phyloP scores from a whole-genome alignment of 37 sponge, comb jelly and placozoan genomes.

The Chondrilla cf. caribensis region DNA sequence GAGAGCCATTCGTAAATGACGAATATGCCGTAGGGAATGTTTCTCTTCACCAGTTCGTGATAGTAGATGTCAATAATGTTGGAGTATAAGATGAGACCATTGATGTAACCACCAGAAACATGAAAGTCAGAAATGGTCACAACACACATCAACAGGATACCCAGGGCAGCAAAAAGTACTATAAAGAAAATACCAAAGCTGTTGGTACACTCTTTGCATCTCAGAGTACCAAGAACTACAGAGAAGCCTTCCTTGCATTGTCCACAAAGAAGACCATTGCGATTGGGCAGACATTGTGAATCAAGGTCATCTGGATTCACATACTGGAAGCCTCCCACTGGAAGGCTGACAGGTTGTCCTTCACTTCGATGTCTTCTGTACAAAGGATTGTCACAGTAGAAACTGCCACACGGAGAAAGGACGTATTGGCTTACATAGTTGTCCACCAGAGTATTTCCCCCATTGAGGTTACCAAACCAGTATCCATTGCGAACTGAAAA shows the following conservation, averaged over 20 bases:
- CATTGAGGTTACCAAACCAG: conserved; percentile 8
- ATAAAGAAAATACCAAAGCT: background rate
- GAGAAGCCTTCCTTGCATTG: background rate
- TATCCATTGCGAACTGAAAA: background rate
- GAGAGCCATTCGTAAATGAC: conserved; percentile 21
- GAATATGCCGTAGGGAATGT: background rate
- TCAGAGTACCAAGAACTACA: background rate
- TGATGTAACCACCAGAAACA: conserved; percentile 38
- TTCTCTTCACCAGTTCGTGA: background rate
- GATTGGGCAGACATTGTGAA: background rate
- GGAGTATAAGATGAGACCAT: conserved; percentile 28
- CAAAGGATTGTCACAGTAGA: background rate
- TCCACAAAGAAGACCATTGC: conserved; percentile 3
- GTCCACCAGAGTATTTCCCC: background rate
- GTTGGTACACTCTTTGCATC: background rate
- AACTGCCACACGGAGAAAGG: background rate
- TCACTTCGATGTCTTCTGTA: background rate
- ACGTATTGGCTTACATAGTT: background rate
- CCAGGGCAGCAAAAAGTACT: conserved; percentile 13
- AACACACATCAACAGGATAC: conserved; percentile 19
- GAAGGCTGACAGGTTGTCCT: background rate
- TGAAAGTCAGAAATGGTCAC: conserved; percentile 21
- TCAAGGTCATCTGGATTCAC: background rate
- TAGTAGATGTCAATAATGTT: conserved; percentile 16
- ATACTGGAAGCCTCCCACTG: background rate